Percentiles rank a stretch among this genome's conserved stretches.
phyloP scores from a whole-genome alignment of 2,113 vertebrate genomes.

The Anolis carolinensis region DNA sequence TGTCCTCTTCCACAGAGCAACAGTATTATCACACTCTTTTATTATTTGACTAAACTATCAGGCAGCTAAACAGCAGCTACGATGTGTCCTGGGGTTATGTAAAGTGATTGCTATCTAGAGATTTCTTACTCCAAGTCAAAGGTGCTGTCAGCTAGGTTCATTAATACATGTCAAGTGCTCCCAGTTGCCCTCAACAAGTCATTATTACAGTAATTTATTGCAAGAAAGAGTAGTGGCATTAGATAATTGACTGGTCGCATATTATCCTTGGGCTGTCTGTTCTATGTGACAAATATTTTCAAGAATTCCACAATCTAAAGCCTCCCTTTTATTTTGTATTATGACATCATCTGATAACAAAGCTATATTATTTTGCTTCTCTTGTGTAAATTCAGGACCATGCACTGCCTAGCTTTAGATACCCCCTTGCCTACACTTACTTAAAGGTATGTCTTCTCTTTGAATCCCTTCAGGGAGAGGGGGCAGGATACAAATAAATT shows the following conservation, averaged over 20 bases:
- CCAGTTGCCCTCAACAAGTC: background rate
- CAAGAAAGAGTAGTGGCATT: background rate
- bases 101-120: background rate
- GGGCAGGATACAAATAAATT: no score
- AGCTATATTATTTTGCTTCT: background rate
- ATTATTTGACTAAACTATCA: background rate
- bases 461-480: no score
- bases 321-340: background rate
- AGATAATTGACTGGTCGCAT: background rate
- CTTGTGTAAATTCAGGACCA: background rate
- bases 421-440: background rate
- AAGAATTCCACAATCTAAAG: background rate
- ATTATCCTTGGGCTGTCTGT: background rate
- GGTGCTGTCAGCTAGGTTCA: constrained; percentile 1
- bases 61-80: background rate
- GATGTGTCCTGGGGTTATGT: background rate
- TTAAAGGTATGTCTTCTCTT: no score
- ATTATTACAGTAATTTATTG: background rate
- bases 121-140: background rate
- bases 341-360: background rate
- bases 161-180: background rate
- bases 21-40: background rate
- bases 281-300: no score
- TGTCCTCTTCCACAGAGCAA: background rate
- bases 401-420: background rate